A percentile compares a stretch with the other conserved stretches of the same genome.
Evolutionary conservation across 2,113 vertebrate species (phyloP).

Genomic region (Sceloporus tristichus): DNA sequence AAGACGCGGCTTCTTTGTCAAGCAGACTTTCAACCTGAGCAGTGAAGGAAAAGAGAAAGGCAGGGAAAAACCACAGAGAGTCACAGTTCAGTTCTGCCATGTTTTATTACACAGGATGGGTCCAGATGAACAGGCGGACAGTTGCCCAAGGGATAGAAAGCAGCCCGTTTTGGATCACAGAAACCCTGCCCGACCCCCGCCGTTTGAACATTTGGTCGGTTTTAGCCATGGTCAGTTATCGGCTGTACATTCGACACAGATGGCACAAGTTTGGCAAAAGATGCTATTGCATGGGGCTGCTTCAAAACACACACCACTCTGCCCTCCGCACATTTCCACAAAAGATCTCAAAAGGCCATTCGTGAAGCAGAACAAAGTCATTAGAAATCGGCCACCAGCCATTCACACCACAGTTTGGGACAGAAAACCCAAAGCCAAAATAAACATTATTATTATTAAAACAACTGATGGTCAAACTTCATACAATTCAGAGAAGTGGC

Average conservation of each 20-base stretch:
- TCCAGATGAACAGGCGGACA: conserved; percentile 54
- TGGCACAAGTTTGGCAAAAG: not conserved
- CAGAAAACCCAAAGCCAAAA: no score
- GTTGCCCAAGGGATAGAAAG: conserved; percentile 23
- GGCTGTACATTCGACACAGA: conserved; percentile 67
- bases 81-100: conserved; percentile 82
- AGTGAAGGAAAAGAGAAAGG: not conserved
- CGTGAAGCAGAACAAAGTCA: no score
- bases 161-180: not conserved
- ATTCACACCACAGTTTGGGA: not conserved
- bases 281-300: not conserved
- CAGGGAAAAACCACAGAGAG: conserved; percentile 60
- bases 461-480: no score
- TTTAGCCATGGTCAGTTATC: not conserved
- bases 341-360: no score
- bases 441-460: no score
- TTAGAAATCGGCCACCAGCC: not conserved
- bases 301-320: not conserved
- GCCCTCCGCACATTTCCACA: not conserved
- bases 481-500: no score
- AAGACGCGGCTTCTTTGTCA: no score
- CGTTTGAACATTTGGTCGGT: not conserved
- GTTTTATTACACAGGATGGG: conserved; percentile 92
- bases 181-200: not conserved
- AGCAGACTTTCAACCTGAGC: no score